Percentiles rank a stretch among this genome's conserved stretches.
Evolutionary conservation across 2,888 invertebrate species (phyloP).

Genomic region (Spilosoma lubricipeda): DNA sequence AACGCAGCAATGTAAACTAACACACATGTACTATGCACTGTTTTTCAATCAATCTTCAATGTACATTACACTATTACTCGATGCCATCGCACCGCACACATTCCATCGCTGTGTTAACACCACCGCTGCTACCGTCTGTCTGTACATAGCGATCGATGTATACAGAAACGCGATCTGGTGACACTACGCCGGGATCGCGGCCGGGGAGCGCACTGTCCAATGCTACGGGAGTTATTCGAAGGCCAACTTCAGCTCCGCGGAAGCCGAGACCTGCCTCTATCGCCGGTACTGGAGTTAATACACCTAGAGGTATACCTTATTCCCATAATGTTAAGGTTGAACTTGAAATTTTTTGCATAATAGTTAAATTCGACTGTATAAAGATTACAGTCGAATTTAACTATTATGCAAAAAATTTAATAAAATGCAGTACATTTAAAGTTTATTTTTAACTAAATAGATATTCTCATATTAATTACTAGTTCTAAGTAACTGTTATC

Average conservation of each 20-base stretch:
- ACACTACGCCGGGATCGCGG: constrained; percentile 92
- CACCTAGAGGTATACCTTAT: constrained; percentile 73
- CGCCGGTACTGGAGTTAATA: constrained; percentile 92
- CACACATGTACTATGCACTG: neutral
- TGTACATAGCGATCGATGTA: constrained; percentile 51
- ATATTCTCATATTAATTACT: neutral
- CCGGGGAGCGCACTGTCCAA: constrained; percentile 94
- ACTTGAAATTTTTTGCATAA: neutral
- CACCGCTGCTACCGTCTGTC: constrained; percentile 31
- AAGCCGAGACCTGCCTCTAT: constrained; percentile 89
- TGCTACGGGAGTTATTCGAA: constrained; percentile 81
- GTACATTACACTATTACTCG: neutral
- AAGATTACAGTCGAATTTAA: too few relatives aligned
- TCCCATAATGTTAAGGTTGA: constrained; percentile 5
- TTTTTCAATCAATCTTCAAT: neutral
- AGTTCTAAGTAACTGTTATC: neutral
- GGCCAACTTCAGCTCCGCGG: constrained; percentile 88
- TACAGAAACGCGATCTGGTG: constrained; percentile 91
- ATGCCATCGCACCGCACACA: constrained; percentile 18
- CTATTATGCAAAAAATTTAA: too few relatives aligned
- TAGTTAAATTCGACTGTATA: too few relatives aligned
- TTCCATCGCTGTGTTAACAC: constrained; percentile 31
- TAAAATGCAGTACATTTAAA: neutral
- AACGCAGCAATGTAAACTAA: constrained; percentile 14
- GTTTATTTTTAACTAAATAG: neutral